Base-by-base conservation (phyloP, 2,888 invertebrate genomes). In the Carpatolechia fugitivella region DNA sequence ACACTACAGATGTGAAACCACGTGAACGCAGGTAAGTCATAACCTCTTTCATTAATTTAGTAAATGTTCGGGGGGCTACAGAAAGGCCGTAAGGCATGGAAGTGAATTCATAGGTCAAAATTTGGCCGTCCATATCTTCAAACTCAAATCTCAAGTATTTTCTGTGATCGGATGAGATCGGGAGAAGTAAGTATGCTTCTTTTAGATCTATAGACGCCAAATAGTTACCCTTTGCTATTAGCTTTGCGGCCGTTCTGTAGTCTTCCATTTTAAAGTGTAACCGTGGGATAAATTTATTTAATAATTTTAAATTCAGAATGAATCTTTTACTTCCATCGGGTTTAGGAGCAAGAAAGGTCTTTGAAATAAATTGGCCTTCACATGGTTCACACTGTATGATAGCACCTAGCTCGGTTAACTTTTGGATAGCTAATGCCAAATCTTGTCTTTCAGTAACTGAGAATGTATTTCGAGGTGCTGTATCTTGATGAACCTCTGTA, bases 221-320 rank as follows among this genome's bases (percentile, higher is more conserved):
- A 14, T 33, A 59, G 6, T 50, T 14, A 16, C 13, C 18, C 29
- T 33, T n/a, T n/a, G 46, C 16, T 10, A 59, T 10, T 10, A 58
- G 36, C 46, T 33, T 20, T 13, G 13, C 10, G 7, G 46, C 56
- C 16, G 54, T 56, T 31, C 58, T 51, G 6, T 40, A 38, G 35
- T 58, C 56, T 33, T 44, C 44, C 44, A 44, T 44, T 31, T 47
- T 47, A 30, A 29, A 30, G 16, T 47, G 47, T 30, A 30, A 47
- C 1, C 11, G 11, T 38, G 11, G 4, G 46, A 52, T 18, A 29
- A 40, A 49, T 38, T 57, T 35, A 49, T 56, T 59, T 14, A 56
- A n/a, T 8, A 33, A 40, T 49, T 58, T 58, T 36, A 58, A 38
- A 33, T 58, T 58, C 18, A 58, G 38, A 36, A 58, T 56, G 14